These are phyloP conservation scores for Agapetus fuscipes DNA, from an alignment of 2,888 invertebrate genomes.

Conservation along the genomic window DNA sequence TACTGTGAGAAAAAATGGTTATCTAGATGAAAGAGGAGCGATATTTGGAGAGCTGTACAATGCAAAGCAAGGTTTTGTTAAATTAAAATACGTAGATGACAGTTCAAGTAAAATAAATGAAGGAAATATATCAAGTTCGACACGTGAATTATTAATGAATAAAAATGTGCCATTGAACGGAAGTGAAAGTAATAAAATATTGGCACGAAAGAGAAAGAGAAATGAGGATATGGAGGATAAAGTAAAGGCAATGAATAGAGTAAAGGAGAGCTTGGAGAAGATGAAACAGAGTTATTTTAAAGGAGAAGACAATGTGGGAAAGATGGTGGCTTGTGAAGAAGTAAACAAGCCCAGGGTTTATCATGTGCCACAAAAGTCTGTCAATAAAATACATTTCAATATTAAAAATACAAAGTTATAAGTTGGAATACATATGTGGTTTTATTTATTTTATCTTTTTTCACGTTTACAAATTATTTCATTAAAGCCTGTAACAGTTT, in stretches of 20 bases:
- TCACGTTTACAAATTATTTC: too few relatives aligned
- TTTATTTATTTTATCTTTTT: conserved; percentile 21
- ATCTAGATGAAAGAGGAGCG: neutral
- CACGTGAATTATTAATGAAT: too few relatives aligned
- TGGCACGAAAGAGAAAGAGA: conserved; percentile 12
- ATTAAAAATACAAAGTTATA: conserved; percentile 25
- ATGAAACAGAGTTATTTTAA: neutral
- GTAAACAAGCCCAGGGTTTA: conserved; percentile 33
- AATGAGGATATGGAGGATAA: neutral
- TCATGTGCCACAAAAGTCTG: conserved; percentile 29
- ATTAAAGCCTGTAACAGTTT: too few relatives aligned
- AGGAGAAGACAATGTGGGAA: neutral
- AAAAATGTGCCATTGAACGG: too few relatives aligned
- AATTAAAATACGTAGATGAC: too few relatives aligned
- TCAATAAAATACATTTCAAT: conserved; percentile 36
- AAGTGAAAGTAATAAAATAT: too few relatives aligned
- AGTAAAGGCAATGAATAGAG: neutral
- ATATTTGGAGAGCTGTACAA: neutral
- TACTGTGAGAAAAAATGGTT: neutral
- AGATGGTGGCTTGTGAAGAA: conserved; percentile 5
- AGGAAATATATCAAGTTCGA: too few relatives aligned
- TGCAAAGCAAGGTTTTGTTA: too few relatives aligned
- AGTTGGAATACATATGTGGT: neutral
- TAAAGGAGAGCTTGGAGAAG: neutral
- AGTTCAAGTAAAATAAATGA: too few relatives aligned